These are phyloP conservation scores for Drosophila pallidifrons DNA, from an alignment of 1,140 invertebrate genomes.

Conservation along the genomic window DNA sequence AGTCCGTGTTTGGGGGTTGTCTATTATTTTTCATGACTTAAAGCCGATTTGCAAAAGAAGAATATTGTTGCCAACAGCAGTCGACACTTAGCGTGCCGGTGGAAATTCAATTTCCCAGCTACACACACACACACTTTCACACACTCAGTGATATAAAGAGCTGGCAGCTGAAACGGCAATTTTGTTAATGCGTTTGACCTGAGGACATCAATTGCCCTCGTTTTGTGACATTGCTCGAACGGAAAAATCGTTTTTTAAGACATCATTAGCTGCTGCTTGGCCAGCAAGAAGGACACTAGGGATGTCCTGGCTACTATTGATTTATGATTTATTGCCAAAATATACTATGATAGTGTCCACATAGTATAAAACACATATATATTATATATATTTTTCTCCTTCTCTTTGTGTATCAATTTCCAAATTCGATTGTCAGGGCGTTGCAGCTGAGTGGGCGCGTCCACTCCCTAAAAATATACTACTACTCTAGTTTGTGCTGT, in stretches of 20 bases:
- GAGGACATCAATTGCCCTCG: slow-evolving; percentile 79
- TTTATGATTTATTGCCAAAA: slow-evolving; percentile 75
- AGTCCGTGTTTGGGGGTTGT: slow-evolving; percentile 51
- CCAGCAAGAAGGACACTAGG: slow-evolving; percentile 27
- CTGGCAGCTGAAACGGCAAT: slow-evolving; percentile 77
- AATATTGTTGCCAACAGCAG: slow-evolving; percentile 73
- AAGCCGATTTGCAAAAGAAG: slow-evolving; percentile 84
- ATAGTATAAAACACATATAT: not conserved
- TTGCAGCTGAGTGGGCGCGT: slow-evolving; percentile 25
- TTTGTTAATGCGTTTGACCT: slow-evolving; percentile 82
- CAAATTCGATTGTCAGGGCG: slow-evolving; percentile 74
- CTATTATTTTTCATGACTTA: slow-evolving; percentile 84
- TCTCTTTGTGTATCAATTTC: slow-evolving; percentile 69
- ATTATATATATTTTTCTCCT: not conserved
- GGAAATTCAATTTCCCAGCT: slow-evolving; percentile 77
- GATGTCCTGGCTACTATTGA: slow-evolving; percentile 58
- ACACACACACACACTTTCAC: slow-evolving; percentile 33
- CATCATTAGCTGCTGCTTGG: slow-evolving; percentile 68
- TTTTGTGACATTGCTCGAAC: slow-evolving; percentile 69
- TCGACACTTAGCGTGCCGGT: slow-evolving; percentile 60
- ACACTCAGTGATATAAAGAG: slow-evolving; percentile 7
- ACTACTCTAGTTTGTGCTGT: slow-evolving; percentile 20
- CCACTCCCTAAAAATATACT: not conserved
- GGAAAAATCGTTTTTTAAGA: slow-evolving; percentile 79
- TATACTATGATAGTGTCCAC: slow-evolving; percentile 57